A percentile compares a stretch with the other conserved stretches of the same genome.
Conservation (phyloP, 2,888 invertebrate genomes). For the Sussaba pulchella region DNA sequence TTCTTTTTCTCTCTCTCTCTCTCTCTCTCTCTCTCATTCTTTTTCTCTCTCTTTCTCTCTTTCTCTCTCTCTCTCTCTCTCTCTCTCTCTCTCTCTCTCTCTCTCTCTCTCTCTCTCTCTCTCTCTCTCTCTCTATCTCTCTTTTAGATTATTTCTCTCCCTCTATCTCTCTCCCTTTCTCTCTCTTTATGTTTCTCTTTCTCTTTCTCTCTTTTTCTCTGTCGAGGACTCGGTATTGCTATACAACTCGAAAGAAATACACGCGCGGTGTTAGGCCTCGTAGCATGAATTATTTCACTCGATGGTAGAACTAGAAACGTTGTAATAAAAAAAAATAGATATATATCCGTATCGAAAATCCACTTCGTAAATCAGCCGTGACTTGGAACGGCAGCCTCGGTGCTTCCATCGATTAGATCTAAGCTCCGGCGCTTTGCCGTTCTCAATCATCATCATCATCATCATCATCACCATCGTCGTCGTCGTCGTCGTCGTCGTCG, state of each 20-base stretch:
- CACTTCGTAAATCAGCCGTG: slow-evolving; percentile 51
- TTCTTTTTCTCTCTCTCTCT: no score
- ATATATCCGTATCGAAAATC: slow-evolving; percentile 35
- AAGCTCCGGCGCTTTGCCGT: slow-evolving; percentile 35
- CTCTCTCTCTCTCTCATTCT: no score
- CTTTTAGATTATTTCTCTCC: no score
- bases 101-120: no score
- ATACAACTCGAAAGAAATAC: background rate
- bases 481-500: slow-evolving; percentile 17
- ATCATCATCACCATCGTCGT: slow-evolving; percentile 12
- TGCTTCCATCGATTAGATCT: slow-evolving; percentile 5
- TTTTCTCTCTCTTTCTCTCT: no score
- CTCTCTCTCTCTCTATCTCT: no score
- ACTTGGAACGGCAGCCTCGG: slow-evolving; percentile 30
- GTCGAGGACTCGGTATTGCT: background rate
- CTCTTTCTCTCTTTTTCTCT: no score
- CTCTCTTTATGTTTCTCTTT: no score
- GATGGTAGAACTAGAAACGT: slow-evolving; percentile 22
- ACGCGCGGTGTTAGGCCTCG: slow-evolving; percentile 1
- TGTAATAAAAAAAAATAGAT: slow-evolving; percentile 13
- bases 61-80: no score
- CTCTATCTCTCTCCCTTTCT: no score
- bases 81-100: no score
- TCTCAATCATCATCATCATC: slow-evolving; percentile 34
- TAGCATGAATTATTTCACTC: slow-evolving; percentile 17